Percentiles rank a stretch among this genome's conserved stretches.
Conservation (phyloP, 2,797 vertebrate genomes). For the Amazonetta brasiliensis region DNA sequence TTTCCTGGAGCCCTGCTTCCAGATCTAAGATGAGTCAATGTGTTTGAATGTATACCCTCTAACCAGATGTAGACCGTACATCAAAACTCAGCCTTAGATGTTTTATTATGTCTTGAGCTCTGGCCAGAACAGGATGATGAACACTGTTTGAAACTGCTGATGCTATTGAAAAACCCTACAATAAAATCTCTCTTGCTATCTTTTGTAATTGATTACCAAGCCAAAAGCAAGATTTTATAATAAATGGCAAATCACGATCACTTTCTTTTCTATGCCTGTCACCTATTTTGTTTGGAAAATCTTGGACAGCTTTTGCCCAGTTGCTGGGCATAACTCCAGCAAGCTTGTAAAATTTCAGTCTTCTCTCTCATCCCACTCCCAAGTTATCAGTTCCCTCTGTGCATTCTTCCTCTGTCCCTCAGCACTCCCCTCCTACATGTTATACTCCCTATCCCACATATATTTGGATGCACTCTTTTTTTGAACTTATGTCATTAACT, state of each 20-base stretch:
- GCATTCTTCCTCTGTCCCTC: background rate
- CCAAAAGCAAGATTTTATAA: slow-evolving; percentile 66
- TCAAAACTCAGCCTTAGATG: slow-evolving; percentile 70
- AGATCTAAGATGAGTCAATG: background rate
- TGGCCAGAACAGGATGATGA: slow-evolving; percentile 68
- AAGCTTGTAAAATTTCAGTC: background rate
- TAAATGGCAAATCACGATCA: slow-evolving; percentile 66
- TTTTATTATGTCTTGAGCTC: slow-evolving; percentile 67
- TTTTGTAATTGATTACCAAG: slow-evolving; percentile 70
- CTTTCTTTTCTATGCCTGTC: slow-evolving; percentile 53
- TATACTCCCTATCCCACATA: background rate
- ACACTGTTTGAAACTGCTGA: slow-evolving; percentile 72
- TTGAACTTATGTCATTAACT: background rate
- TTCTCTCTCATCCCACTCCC: background rate
- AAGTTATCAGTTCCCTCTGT: background rate
- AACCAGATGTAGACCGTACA: slow-evolving; percentile 47
- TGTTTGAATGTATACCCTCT: slow-evolving; percentile 34
- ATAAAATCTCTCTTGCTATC: slow-evolving; percentile 57
- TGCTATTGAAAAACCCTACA: slow-evolving; percentile 60
- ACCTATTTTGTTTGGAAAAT: slow-evolving; percentile 35
- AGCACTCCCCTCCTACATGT: background rate
- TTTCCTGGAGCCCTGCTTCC: background rate
- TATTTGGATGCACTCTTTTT: background rate
- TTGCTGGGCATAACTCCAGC: slow-evolving; percentile 19
- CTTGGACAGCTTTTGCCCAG: background rate